Percentiles rank a stretch among this genome's conserved stretches.
These are phyloP conservation scores for Ctenosaura bakeri DNA, from an alignment of 2,797 vertebrate genomes.

Conservation along the genomic window DNA sequence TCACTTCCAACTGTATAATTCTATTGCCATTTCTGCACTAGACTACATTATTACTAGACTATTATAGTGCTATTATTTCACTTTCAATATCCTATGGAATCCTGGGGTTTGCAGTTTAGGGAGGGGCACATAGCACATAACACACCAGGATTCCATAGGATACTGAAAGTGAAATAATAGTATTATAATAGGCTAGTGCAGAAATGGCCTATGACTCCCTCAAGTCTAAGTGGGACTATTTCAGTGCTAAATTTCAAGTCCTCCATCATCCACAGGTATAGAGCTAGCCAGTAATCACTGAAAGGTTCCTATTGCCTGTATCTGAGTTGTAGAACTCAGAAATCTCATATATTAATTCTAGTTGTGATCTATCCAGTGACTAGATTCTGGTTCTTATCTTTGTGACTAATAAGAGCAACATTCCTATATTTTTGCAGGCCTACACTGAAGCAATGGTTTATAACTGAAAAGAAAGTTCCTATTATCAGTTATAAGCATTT, in stretches of 20 bases:
- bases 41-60: too few relatives aligned
- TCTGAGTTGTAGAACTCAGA: not conserved
- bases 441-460: not conserved
- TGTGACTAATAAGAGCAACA: constrained; percentile 19
- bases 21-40: too few relatives aligned
- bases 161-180: too few relatives aligned
- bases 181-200: too few relatives aligned
- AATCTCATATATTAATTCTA: not conserved
- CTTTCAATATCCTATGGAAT: too few relatives aligned
- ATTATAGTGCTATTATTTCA: too few relatives aligned
- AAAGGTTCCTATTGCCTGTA: not conserved
- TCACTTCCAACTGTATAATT: too few relatives aligned
- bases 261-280: not conserved
- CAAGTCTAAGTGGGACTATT: not conserved
- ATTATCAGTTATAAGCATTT: not conserved
- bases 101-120: too few relatives aligned
- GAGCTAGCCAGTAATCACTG: not conserved
- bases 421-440: constrained; percentile 16
- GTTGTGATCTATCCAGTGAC: not conserved
- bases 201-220: not conserved
- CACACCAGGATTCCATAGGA: too few relatives aligned
- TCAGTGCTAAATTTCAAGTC: not conserved
- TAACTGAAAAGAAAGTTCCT: not conserved
- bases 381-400: not conserved
- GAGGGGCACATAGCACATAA: too few relatives aligned